Percentiles rank a stretch among this genome's conserved stretches.
phyloP scores from a whole-genome alignment of 2,797 vertebrate species.

The Sparus aurata region DNA sequence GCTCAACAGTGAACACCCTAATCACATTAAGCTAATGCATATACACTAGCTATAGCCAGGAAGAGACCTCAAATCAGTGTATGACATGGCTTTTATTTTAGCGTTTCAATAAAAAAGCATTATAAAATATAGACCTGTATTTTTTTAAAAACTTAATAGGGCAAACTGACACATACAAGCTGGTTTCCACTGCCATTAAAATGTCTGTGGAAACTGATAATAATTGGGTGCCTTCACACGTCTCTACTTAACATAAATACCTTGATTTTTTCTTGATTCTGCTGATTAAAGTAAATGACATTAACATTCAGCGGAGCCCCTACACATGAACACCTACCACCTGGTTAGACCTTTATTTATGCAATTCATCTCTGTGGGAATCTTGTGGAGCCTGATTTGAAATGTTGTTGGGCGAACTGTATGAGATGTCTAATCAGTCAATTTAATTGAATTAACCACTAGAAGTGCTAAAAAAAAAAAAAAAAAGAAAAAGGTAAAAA shows the following conservation, averaged over 20 bases:
- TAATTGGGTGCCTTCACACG: conserved; percentile 23
- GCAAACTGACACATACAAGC: conserved; percentile 18
- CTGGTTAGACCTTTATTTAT: conserved; percentile 39
- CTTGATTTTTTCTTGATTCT: conserved; percentile 47
- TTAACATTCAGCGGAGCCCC: conserved; percentile 39
- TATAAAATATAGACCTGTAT: conserved; percentile 1
- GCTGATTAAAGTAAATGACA: conserved; percentile 27
- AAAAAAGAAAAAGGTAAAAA: neutral
- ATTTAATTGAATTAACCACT: conserved; percentile 23
- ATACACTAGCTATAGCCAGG: conserved; percentile 1
- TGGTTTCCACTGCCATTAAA: conserved; percentile 3
- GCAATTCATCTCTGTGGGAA: conserved; percentile 21
- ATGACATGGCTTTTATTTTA: neutral
- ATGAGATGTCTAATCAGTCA: conserved; percentile 3
- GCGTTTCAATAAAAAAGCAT: conserved; percentile 14
- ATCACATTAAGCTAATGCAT: neutral
- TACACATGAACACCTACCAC: conserved; percentile 36
- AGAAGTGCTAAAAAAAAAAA: neutral
- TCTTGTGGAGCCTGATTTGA: conserved; percentile 25
- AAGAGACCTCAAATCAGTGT: conserved; percentile 1
- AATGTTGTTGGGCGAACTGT: conserved; percentile 11
- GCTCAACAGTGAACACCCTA: conserved; percentile 8
- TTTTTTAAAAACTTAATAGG: neutral
- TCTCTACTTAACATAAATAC: conserved; percentile 31
- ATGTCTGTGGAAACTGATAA: conserved; percentile 25